Evolutionary conservation across 2,888 invertebrate species (phyloP), one percentile per base, ranked within the genome.

Genomic region (Eulithis testata): DNA sequence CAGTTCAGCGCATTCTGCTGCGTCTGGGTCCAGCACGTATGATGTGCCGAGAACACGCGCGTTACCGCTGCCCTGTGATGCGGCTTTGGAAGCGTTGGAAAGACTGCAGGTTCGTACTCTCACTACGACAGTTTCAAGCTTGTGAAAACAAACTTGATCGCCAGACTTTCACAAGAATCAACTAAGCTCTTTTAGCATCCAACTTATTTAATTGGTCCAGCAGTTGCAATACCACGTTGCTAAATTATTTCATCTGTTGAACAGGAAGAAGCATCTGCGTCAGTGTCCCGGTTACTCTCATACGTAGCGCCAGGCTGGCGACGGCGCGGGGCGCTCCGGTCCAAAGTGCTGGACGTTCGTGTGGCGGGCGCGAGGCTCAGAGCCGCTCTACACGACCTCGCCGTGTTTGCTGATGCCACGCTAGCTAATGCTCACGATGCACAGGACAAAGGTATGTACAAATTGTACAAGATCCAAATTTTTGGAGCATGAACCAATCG

Each of bases 381-480:
- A 72, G 96, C 97, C 4, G 96, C 97, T 1, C 88, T 98, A 43
- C 96, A 97, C 83, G 98, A 98, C 91, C 95, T 98, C 66, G 95
- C 97, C 0, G 97, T 98, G 74, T 98, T 98, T 84, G 96, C 97
- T 0, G 97, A 97, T 86, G 97, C 98, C 44, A 96, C 97, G 36
- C 90, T 98, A 66, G 98, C 97, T 45, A 98, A 98, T 86, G 97
- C 98, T 7, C 95, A 96, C 50, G 95, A 95, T 82, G 96, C 97
- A 57, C 95, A 96, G 74, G 97, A 97, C 85, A 97, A 97, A 91
- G 96, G 95, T 94, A n/a, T 56, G 66, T 60, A 6, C 31, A 9
- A 40, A 40, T 40, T 40, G 31, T 5, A 40, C 2, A 40, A 49
- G 49, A 49, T 47, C 8, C 12, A 47, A 14, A 14, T 14, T 5